Percentiles rank a stretch among this genome's conserved stretches.
phyloP scores from a whole-genome alignment of 2,113 vertebrate genomes.

The Brachyhypopomus gauderio region DNA sequence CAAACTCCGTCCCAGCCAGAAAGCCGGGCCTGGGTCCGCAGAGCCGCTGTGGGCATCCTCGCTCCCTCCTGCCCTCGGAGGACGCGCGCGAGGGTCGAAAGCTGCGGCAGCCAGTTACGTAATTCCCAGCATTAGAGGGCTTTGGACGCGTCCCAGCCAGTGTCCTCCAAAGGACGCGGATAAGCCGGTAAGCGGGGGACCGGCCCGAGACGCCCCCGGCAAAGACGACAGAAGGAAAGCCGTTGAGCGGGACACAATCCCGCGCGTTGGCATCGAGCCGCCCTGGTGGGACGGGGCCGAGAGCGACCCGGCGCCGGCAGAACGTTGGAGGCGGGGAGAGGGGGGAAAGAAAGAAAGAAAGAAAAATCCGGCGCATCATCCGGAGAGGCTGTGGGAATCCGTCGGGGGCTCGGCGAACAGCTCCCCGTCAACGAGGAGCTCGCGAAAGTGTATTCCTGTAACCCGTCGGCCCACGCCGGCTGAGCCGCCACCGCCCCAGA shows the following conservation, averaged over 20 bases:
- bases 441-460: neutral
- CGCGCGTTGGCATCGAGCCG: neutral
- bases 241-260: neutral
- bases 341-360: neutral
- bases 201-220: neutral
- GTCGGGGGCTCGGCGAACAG: neutral
- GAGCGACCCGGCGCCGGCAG: neutral
- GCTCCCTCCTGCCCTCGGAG: neutral
- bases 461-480: neutral
- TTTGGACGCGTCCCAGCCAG: neutral
- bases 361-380: neutral
- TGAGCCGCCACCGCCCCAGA: neutral
- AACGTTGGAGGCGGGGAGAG: neutral
- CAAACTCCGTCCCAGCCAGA: neutral
- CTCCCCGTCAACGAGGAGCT: neutral
- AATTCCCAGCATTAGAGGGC: neutral
- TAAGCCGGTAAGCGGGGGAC: slow-evolving; percentile 2
- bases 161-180: slow-evolving; percentile 9
- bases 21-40: neutral
- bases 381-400: neutral
- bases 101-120: neutral
- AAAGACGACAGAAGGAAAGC: neutral
- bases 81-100: neutral
- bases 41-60: too few species aligned
- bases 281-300: neutral